These are phyloP conservation scores for Holothuria leucospilota DNA, from an alignment of 53 echinoderm and acorn worm genomes.

Conservation along the genomic window DNA sequence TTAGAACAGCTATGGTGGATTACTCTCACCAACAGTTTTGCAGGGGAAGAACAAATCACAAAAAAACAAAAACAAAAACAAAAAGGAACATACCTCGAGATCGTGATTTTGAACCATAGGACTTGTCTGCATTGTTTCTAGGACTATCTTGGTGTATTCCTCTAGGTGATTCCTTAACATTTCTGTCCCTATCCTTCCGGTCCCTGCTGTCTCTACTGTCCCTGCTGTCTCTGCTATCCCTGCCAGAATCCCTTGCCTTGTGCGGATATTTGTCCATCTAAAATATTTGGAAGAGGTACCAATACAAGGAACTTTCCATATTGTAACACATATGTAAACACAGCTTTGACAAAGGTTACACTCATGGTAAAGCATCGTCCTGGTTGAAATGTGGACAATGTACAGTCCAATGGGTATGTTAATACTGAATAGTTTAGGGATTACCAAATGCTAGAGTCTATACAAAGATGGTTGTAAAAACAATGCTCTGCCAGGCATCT, in stretches of 20 bases:
- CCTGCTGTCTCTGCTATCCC: not conserved
- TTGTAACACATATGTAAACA: no score
- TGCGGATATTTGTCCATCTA: slow-evolving; percentile 59
- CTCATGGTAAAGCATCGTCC: no score
- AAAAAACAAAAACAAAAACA: not conserved
- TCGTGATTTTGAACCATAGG: slow-evolving; percentile 32
- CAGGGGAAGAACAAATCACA: no score
- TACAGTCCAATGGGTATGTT: no score
- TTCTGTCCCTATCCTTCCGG: slow-evolving; percentile 23
- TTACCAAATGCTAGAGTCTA: no score
- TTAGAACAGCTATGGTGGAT: no score
- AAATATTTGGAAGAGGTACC: not conserved
- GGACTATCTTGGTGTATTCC: slow-evolving; percentile 39
- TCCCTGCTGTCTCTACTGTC: slow-evolving; percentile 29
- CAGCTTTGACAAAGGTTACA: no score
- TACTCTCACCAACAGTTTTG: no score
- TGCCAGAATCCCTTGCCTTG: slow-evolving; percentile 39
- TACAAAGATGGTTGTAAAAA: no score
- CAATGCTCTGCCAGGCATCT: no score
- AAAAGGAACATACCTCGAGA: slow-evolving; percentile 19
- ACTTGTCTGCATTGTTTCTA: slow-evolving; percentile 45
- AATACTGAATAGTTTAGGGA: no score
- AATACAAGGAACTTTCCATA: not conserved
- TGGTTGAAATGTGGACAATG: no score
- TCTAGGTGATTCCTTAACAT: slow-evolving; percentile 36